phyloP scores from a whole-genome alignment of 2,888 invertebrate genomes.

The Calameuta idolon region DNA sequence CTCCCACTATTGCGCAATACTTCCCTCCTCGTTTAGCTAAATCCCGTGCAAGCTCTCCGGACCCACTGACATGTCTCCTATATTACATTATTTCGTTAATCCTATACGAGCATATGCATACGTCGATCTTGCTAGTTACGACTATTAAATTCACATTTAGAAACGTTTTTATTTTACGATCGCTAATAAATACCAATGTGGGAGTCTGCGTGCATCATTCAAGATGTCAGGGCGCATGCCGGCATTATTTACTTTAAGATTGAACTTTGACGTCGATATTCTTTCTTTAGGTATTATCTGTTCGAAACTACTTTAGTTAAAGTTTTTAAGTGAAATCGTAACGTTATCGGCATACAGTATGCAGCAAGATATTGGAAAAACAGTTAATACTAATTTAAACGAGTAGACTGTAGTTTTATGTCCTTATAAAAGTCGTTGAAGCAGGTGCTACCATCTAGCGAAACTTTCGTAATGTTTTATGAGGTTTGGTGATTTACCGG shows the following conservation, averaged over 20 bases:
- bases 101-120: neutral
- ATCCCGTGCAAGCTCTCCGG: constrained; percentile 9
- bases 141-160: neutral
- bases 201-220: neutral
- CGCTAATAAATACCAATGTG: neutral
- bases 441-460: neutral
- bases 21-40: constrained; percentile 26
- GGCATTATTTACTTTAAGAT: neutral
- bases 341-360: neutral
- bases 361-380: neutral
- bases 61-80: neutral
- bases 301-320: neutral
- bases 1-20: constrained; percentile 18
- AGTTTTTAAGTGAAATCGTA: neutral
- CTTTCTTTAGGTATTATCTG: neutral
- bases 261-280: neutral
- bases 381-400: neutral
- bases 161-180: neutral
- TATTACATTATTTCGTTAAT: neutral
- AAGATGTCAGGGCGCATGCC: neutral
- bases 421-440: neutral
- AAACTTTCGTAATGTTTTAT: neutral
- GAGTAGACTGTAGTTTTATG: neutral
- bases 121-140: neutral
- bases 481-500: neutral